Evolutionary conservation across 2,113 vertebrate genomes (phyloP).

Genomic region (Chionomys nivalis): DNA sequence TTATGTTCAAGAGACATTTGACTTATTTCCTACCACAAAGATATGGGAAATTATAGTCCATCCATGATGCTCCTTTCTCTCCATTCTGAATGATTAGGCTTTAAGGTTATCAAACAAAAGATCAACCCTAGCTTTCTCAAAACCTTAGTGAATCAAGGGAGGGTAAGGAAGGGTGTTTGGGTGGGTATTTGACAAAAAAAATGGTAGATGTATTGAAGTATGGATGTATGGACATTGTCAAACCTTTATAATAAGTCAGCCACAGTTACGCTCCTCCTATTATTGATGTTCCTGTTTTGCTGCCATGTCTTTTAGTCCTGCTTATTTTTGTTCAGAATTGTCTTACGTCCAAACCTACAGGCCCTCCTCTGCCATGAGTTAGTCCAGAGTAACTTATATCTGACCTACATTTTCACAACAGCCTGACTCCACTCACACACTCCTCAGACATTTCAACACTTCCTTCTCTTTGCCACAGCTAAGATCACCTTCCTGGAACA

Average conservation of each 20-base stretch:
- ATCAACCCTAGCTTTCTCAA: not conserved
- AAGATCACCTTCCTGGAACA: not conserved
- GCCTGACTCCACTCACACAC: not conserved
- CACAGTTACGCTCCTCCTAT: not conserved
- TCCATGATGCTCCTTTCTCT: not conserved
- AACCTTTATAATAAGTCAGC: not conserved
- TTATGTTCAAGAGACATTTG: not conserved
- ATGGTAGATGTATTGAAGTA: not conserved
- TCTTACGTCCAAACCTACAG: not conserved
- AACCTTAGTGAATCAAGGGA: slow-evolving; percentile 28
- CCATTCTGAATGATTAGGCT: not conserved
- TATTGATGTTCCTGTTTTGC: not conserved
- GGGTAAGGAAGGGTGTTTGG: not conserved
- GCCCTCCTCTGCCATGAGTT: not conserved
- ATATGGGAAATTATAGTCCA: not conserved
- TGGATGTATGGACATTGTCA: not conserved
- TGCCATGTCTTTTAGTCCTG: not conserved
- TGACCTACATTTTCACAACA: slow-evolving; percentile 6
- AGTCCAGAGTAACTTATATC: not conserved
- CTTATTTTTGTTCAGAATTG: not conserved
- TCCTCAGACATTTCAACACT: not conserved
- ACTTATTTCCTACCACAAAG: not conserved
- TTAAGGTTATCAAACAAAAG: not conserved
- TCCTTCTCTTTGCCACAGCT: not conserved
- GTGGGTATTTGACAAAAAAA: not conserved